Percentiles rank a stretch among this genome's conserved stretches.
Evolutionary conservation across 1,140 invertebrate genomes (phyloP).

Genomic region (Cherax destructor): DNA sequence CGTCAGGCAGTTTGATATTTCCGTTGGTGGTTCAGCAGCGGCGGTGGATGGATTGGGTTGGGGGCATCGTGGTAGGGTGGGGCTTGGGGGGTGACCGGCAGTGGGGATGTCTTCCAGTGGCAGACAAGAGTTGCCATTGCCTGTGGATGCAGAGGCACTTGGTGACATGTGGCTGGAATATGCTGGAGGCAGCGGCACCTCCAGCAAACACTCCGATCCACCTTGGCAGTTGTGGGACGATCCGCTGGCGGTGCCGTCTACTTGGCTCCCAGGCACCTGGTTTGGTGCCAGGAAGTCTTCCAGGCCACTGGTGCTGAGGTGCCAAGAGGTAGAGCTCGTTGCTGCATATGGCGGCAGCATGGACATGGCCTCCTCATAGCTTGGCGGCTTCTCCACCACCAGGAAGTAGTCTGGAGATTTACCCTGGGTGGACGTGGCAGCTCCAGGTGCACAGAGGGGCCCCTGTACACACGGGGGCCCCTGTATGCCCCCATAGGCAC

Average conservation of each 20-base stretch:
- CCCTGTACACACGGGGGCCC: neutral
- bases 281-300: conserved; percentile 48
- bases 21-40: neutral
- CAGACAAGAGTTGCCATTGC: neutral
- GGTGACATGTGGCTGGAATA: conserved; percentile 50
- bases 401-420: conserved; percentile 57
- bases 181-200: conserved; percentile 24
- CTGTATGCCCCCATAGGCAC: conserved; percentile 45
- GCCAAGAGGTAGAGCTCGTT: conserved; percentile 26
- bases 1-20: neutral
- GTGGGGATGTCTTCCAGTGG: neutral
- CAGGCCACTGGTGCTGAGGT: conserved; percentile 34
- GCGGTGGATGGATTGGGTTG: neutral
- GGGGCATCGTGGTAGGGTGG: neutral
- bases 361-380: conserved; percentile 60
- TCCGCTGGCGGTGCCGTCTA: conserved; percentile 29
- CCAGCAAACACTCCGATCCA: conserved; percentile 1
- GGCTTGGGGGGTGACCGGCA: neutral
- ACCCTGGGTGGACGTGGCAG: conserved; percentile 18
- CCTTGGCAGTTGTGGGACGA: neutral
- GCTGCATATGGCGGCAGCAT: conserved; percentile 38
- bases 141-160: conserved; percentile 34
- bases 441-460: conserved; percentile 18
- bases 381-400: conserved; percentile 50
- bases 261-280: conserved; percentile 46